A percentile compares a stretch with the other conserved stretches of the same genome.
Evolutionary conservation across 2,888 invertebrate species (phyloP).

Genomic region (Peribatodes rhomboidaria): DNA sequence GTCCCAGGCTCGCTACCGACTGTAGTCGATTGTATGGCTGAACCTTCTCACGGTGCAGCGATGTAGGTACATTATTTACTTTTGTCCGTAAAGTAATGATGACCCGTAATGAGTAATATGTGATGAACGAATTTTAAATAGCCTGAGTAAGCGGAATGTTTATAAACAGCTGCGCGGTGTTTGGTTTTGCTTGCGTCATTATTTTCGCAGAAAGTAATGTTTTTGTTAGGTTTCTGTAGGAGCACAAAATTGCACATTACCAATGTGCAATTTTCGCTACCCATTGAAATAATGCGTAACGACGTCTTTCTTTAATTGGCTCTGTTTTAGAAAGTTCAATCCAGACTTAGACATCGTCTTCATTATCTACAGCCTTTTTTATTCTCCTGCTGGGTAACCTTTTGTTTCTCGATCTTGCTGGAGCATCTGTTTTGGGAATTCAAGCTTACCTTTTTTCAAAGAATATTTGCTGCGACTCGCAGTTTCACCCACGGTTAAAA

Average conservation of each 20-base stretch:
- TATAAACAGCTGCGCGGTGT: conserved; percentile 1
- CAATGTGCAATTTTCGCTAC: background rate
- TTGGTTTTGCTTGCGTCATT: conserved; percentile 1
- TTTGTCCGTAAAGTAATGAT: background rate
- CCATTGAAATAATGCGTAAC: background rate
- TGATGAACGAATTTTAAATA: background rate
- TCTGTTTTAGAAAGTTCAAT: background rate
- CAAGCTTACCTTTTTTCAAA: no score
- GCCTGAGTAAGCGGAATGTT: background rate
- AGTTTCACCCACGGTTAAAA: no score
- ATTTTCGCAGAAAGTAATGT: background rate
- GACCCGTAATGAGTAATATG: background rate
- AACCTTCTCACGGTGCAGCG: background rate
- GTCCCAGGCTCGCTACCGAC: background rate
- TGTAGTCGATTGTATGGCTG: background rate
- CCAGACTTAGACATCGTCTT: background rate
- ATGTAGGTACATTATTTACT: background rate
- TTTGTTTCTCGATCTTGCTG: no score
- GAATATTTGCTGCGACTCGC: no score
- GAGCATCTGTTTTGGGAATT: no score
- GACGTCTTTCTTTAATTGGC: no score
- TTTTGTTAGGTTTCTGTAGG: no score
- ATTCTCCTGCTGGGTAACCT: no score
- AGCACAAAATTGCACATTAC: no score
- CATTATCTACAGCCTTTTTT: no score